A percentile compares a stretch with the other conserved stretches of the same genome.
phyloP scores from a whole-genome alignment of 37 sponge, comb jelly and placozoan species.

The Beroe ovata region DNA sequence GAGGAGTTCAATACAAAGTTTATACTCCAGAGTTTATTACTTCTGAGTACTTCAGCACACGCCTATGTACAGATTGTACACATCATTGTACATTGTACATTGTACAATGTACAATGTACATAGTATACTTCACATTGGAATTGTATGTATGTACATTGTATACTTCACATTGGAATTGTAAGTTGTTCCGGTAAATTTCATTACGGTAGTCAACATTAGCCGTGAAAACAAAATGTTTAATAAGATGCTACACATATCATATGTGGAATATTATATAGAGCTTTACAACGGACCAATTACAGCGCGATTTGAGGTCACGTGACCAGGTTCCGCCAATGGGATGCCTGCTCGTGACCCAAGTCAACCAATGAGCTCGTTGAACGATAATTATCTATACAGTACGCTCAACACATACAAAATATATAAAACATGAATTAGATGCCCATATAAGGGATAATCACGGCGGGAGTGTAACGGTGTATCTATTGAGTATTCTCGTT shows the following conservation, averaged over 20 bases:
- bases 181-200: not conserved
- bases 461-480: slow-evolving; percentile 50
- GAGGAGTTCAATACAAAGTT: no score
- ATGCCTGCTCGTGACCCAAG: slow-evolving; percentile 2
- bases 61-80: no score
- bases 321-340: not conserved
- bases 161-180: not conserved
- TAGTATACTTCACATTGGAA: not conserved
- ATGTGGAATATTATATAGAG: not conserved
- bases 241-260: not conserved
- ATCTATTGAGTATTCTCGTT: slow-evolving; percentile 1
- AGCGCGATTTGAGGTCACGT: not conserved
- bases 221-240: not conserved
- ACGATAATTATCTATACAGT: slow-evolving; percentile 59
- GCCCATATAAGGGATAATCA: slow-evolving; percentile 42
- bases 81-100: not conserved
- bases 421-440: slow-evolving; percentile 63
- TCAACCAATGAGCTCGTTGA: not conserved
- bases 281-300: slow-evolving; percentile 34
- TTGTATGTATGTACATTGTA: not conserved
- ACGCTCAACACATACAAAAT: slow-evolving; percentile 7
- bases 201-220: not conserved
- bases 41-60: no score
- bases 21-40: no score
- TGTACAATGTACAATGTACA: not conserved